Conservation (phyloP, 1,140 invertebrate genomes). For the Drusus annulatus region DNA sequence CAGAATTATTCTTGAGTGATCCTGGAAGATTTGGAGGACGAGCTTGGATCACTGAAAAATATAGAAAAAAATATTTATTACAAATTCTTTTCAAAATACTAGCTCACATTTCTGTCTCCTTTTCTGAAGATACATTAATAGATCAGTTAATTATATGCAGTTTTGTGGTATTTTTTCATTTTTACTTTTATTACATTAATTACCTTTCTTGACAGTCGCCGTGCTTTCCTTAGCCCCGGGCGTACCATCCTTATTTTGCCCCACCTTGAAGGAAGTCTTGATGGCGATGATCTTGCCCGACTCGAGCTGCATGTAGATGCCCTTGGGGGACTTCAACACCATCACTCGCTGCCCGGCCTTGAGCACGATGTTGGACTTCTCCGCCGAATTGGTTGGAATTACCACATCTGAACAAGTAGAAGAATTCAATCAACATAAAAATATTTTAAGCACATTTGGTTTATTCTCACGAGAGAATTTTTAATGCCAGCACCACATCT, state of each 20-base stretch:
- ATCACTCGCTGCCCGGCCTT: constrained; percentile 94
- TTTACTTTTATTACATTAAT: background rate
- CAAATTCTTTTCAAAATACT: too few relatives aligned
- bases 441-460: too few relatives aligned
- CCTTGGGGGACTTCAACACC: constrained; percentile 94
- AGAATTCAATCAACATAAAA: background rate
- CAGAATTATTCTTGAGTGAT: constrained; percentile 78
- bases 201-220: constrained; percentile 67
- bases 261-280: constrained; percentile 82
- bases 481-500: too few relatives aligned
- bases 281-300: constrained; percentile 98
- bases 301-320: constrained; percentile 95
- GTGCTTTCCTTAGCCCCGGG: constrained; percentile 71
- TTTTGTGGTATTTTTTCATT: background rate
- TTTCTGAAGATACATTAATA: background rate
- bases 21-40: constrained; percentile 72
- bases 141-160: background rate
- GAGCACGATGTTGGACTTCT: constrained; percentile 87
- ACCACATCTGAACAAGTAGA: constrained; percentile 81
- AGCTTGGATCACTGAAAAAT: constrained; percentile 61
- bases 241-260: constrained; percentile 71
- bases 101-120: too few relatives aligned
- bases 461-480: too few relatives aligned
- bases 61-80: background rate
- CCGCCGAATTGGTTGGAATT: constrained; percentile 92